Conservation (phyloP, 35 echinoderm and acorn worm species). For the Heliocidaris erythrogramma region DNA sequence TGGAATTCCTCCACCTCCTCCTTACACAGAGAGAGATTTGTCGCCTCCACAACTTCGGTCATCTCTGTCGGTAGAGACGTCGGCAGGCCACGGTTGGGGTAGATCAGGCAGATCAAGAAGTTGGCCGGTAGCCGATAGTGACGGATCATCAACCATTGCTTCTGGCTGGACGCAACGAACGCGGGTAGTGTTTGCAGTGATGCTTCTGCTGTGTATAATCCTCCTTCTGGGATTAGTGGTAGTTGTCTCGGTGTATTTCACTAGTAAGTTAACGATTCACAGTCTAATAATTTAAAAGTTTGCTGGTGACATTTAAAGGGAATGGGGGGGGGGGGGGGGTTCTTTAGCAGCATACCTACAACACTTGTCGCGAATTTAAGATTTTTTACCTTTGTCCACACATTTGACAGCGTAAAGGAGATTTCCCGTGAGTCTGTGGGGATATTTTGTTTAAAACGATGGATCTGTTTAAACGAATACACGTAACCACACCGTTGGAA, state of each 20-base stretch:
- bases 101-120: background rate
- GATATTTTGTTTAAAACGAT: too few species aligned
- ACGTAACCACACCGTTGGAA: too few species aligned
- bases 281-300: too few species aligned
- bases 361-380: too few species aligned
- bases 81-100: background rate
- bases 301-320: too few species aligned
- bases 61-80: background rate
- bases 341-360: too few species aligned
- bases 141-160: background rate
- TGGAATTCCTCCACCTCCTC: background rate
- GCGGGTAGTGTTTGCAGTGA: constrained; percentile 26
- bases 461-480: too few species aligned
- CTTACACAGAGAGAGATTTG: constrained; percentile 19
- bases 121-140: background rate
- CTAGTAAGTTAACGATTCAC: background rate
- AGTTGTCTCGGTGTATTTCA: constrained; percentile 20
- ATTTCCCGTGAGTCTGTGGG: too few species aligned
- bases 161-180: constrained; percentile 21
- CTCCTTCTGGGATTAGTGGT: constrained; percentile 22
- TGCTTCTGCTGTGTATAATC: constrained; percentile 26
- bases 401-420: too few species aligned
- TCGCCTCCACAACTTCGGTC: background rate
- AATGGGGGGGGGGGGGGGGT: too few species aligned
- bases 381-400: too few species aligned